These are phyloP conservation scores for Cephus nigrinus DNA, from an alignment of 2,888 invertebrate species.

Conservation along the genomic window DNA sequence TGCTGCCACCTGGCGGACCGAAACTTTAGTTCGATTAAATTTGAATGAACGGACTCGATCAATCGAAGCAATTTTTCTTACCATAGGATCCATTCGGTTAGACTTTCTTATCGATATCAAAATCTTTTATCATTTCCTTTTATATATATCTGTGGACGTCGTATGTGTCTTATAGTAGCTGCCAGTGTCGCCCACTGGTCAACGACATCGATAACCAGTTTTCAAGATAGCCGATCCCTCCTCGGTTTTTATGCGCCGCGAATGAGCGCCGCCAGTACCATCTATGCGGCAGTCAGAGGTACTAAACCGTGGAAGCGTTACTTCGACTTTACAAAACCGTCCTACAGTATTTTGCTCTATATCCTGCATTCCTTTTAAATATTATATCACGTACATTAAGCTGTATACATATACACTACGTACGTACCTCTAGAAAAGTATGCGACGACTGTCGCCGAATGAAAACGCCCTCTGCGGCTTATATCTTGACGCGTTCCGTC, in stretches of 20 bases:
- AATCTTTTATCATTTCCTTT: not conserved
- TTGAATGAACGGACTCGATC: not conserved
- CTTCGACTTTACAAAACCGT: not conserved
- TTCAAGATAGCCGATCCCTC: not conserved
- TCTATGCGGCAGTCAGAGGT: not conserved
- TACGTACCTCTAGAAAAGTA: not conserved
- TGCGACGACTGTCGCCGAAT: not conserved
- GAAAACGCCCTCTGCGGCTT: slow-evolving; percentile 6
- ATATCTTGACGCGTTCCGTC: slow-evolving; percentile 16
- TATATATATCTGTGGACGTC: not conserved
- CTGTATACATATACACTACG: not conserved
- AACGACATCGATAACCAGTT: slow-evolving; percentile 7
- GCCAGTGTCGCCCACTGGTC: slow-evolving; percentile 2
- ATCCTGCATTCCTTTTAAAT: not conserved
- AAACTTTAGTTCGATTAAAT: not conserved
- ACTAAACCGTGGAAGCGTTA: not conserved
- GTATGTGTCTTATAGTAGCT: not conserved
- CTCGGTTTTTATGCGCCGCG: not conserved
- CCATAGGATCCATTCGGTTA: not conserved
- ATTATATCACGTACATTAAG: not conserved
- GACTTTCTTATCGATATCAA: not conserved
- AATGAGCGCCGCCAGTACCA: not conserved
- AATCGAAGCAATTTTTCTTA: not conserved
- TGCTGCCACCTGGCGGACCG: not conserved
- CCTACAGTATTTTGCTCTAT: not conserved